Evolutionary conservation across 2,113 vertebrate species (phyloP).

Genomic region (Pteruthius melanotis): DNA sequence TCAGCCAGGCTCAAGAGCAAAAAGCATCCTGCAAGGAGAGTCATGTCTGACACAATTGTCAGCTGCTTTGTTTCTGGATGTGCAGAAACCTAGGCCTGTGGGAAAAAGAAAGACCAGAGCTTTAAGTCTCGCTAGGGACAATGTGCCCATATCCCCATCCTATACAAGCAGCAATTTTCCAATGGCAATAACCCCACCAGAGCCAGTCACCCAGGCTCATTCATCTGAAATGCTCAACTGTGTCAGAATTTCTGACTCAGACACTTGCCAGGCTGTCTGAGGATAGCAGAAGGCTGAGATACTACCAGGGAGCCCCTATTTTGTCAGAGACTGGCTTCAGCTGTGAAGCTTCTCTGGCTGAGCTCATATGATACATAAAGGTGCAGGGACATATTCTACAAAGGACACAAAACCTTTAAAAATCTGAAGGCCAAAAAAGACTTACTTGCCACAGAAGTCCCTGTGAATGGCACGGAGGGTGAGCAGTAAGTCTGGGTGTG

Average conservation of each 20-base stretch:
- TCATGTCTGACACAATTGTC: neutral
- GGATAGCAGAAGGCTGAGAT: neutral
- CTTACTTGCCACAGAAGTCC: slow-evolving; percentile 87
- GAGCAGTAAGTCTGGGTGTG: slow-evolving; percentile 61
- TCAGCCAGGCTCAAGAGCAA: neutral
- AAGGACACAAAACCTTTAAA: neutral
- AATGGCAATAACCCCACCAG: neutral
- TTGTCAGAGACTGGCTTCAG: neutral
- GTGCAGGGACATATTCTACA: neutral
- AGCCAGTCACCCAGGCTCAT: neutral
- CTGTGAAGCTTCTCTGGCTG: neutral
- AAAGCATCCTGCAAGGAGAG: neutral
- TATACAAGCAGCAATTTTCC: neutral
- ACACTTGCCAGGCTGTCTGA: neutral
- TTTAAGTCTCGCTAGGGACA: neutral
- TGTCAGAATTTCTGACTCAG: neutral
- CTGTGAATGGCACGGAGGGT: slow-evolving; percentile 67
- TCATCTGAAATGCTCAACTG: neutral
- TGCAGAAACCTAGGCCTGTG: slow-evolving; percentile 73
- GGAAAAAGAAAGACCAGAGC: neutral
- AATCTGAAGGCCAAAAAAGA: neutral
- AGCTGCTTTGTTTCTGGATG: slow-evolving; percentile 45
- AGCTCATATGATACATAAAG: neutral
- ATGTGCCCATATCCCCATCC: neutral
- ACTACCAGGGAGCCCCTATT: neutral